Percentiles rank a stretch among this genome's conserved stretches.
Conservation (phyloP, 2,888 invertebrate species). For the Anticlea derivata region DNA sequence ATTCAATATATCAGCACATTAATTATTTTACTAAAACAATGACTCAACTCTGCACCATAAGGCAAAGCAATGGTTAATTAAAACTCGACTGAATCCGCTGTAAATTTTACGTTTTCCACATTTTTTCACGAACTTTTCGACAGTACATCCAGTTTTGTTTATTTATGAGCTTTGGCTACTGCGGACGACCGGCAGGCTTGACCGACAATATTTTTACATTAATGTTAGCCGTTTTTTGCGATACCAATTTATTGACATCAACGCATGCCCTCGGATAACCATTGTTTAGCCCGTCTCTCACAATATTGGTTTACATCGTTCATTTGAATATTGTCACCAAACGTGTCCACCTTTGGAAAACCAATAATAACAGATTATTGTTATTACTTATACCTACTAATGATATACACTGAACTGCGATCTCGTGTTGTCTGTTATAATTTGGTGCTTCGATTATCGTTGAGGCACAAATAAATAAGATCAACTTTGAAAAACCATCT, state of each 20-base stretch:
- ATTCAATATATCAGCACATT: conserved; percentile 11
- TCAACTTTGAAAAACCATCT: no score
- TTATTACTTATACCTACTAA: no score
- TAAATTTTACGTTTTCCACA: conserved; percentile 75
- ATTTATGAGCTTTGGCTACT: conserved; percentile 79
- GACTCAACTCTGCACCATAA: conserved; percentile 34
- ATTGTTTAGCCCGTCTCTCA: conserved; percentile 46
- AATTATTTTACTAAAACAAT: conserved; percentile 22
- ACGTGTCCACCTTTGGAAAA: conserved; percentile 2
- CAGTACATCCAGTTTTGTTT: conserved; percentile 80
- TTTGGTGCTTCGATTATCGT: no score
- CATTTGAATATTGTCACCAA: conserved; percentile 8
- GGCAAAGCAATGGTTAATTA: conserved; percentile 71
- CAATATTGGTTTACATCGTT: conserved; percentile 43
- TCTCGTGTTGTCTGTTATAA: no score
- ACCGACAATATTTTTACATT: conserved; percentile 72
- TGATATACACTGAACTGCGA: no score
- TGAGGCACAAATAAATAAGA: no score
- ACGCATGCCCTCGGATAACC: conserved; percentile 43
- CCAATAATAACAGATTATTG: no score
- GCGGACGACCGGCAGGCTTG: conserved; percentile 65
- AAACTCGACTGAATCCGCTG: conserved; percentile 77
- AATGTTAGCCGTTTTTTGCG: conserved; percentile 64
- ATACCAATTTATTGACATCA: conserved; percentile 62
- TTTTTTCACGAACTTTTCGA: conserved; percentile 76